Evolutionary conservation across 2,113 vertebrate genomes (phyloP).

Genomic region (Hemiscyllium ocellatum): DNA sequence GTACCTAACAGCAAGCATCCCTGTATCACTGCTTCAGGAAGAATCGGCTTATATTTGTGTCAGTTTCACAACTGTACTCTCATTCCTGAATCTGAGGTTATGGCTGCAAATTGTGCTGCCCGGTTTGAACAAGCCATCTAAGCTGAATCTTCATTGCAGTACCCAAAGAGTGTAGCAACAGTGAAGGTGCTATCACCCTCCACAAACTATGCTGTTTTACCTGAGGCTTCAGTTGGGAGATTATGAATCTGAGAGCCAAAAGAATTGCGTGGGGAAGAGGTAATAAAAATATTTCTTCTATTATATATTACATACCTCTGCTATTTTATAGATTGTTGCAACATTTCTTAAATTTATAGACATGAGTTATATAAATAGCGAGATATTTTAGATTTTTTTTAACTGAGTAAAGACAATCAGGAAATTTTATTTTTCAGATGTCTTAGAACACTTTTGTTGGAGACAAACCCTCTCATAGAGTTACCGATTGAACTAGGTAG

Average conservation of each 20-base stretch:
- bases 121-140: not conserved
- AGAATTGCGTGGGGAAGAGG: not conserved
- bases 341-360: not conserved
- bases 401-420: not conserved
- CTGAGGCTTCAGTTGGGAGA: not conserved
- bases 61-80: not conserved
- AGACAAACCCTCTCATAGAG: slow-evolving; percentile 15
- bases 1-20: not conserved
- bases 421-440: slow-evolving; percentile 27
- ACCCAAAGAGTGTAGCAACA: not conserved
- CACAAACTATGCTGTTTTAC: not conserved
- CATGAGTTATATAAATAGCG: not conserved
- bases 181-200: not conserved
- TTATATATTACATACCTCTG: too few relatives aligned
- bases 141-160: not conserved
- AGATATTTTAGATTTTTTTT: not conserved
- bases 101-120: not conserved
- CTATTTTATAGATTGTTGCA: not conserved
- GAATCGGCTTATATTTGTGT: not conserved
- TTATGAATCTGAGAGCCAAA: not conserved
- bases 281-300: not conserved
- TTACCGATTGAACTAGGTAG: slow-evolving; percentile 22
- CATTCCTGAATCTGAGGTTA: not conserved
- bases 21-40: not conserved
- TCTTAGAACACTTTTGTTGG: slow-evolving; percentile 25